Evolutionary conservation across 1,140 invertebrate species (phyloP).

Genomic region (Uloborus diversus): DNA sequence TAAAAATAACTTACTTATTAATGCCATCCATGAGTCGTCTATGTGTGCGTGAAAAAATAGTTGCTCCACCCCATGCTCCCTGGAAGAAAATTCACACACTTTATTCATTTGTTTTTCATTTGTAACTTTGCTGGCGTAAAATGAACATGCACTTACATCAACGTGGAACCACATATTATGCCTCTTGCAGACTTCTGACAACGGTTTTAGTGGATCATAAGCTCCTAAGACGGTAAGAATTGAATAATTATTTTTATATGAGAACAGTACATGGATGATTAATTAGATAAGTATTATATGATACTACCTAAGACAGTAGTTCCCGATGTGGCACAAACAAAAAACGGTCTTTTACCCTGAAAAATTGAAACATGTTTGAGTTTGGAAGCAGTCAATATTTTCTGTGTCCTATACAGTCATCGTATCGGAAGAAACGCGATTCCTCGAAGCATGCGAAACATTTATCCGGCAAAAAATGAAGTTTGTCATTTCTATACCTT

Average conservation of each 20-base stretch:
- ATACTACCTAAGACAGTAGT: conserved; percentile 96
- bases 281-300: too few relatives aligned
- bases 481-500: too few relatives aligned
- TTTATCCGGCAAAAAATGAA: too few relatives aligned
- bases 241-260: too few relatives aligned
- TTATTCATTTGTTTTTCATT: neutral
- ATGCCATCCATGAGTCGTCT: conserved; percentile 87
- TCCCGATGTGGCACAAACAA: conserved; percentile 93
- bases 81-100: conserved; percentile 65
- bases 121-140: neutral
- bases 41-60: conserved; percentile 91
- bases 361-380: too few relatives aligned
- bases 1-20: conserved; percentile 69
- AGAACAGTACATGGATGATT: too few relatives aligned
- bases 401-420: too few relatives aligned
- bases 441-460: too few relatives aligned
- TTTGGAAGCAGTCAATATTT: too few relatives aligned
- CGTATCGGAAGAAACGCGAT: too few relatives aligned
- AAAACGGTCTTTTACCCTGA: conserved; percentile 75
- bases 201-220: conserved; percentile 91
- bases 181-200: conserved; percentile 95
- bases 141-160: conserved; percentile 78
- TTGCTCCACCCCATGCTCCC: conserved; percentile 97
- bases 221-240: conserved; percentile 94
- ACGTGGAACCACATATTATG: conserved; percentile 97